phyloP scores from a whole-genome alignment of 2,888 invertebrate species.

The Selenia dentaria region DNA sequence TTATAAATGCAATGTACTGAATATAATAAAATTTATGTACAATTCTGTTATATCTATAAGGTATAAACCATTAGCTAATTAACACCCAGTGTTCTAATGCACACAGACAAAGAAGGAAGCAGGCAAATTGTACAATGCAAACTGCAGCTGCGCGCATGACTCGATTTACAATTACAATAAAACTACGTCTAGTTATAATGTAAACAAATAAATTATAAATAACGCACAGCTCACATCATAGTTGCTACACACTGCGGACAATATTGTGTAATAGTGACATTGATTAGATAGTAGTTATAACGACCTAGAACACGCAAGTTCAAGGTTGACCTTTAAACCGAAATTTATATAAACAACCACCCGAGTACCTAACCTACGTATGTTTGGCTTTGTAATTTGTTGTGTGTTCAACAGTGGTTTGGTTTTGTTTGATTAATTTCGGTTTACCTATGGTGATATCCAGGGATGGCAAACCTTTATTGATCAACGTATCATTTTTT shows the following conservation, averaged over 20 bases:
- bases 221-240: background rate
- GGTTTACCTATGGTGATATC: too few relatives aligned
- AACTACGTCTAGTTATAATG: background rate
- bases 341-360: background rate
- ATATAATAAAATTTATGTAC: too few relatives aligned
- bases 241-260: background rate
- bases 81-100: too few relatives aligned
- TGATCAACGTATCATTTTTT: too few relatives aligned
- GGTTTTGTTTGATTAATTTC: background rate
- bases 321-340: conserved; percentile 2
- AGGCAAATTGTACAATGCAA: conserved; percentile 15
- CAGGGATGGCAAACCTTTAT: too few relatives aligned
- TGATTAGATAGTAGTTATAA: background rate
- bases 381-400: background rate
- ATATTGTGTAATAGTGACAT: conserved; percentile 1
- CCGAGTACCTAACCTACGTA: background rate
- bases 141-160: conserved; percentile 19
- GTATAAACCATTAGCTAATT: too few relatives aligned
- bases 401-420: background rate
- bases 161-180: conserved; percentile 10
- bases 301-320: conserved; percentile 13
- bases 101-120: conserved; percentile 8
- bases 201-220: conserved; percentile 11
- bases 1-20: too few relatives aligned
- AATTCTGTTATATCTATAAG: too few relatives aligned